Evolutionary conservation across 2,888 invertebrate species (phyloP), one percentile per base, ranked within the genome.

Genomic region (Tryphoninae sp.): DNA sequence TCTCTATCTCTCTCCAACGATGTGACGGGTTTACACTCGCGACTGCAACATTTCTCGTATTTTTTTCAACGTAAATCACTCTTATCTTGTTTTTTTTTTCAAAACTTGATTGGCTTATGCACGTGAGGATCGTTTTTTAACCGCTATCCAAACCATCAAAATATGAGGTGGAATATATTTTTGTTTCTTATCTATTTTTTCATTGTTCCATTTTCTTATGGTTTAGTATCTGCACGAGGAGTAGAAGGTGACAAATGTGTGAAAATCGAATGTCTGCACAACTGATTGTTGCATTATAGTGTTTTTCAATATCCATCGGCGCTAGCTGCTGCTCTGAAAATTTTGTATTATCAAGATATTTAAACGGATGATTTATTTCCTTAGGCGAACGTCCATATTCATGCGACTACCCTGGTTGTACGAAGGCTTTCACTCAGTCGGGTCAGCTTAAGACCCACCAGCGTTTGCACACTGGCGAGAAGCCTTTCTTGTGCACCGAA

Each of bases 371-470:
- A 40, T 72, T 81, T 67, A 33, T 33, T 72, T 61, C 89, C 92
- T 58, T 88, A 95, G 96, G 96, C 53, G 96, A 96, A 90, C 93
- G 95, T 71, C 96, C 96, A 0, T 96, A 96, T 88, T 92, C 92
- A 0, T 96, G 96, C 90, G 95, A 96, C 89, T 96, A 94, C 90
- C 95, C 96, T 6, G 94, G 95, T 23, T 96, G 96, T 88, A 93
- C 94, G 1, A 93, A 95, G 88, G 94, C 95, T 26, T 96, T 96
- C 88, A 95, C 96, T 11, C 96, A 96, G 89, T 96, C 96, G 80
- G 96, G 96, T 0, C 96, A 96, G 87, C 90, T 96, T 51, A 95
- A 96, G 90, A 96, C 96, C 0, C 96, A 96, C 89, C 96, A 96
- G 87, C 92, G 96, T 83, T 92, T 96, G 1, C 96, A 96, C 88